Percentiles rank a stretch among this genome's conserved stretches.
Conservation (phyloP, 2,888 invertebrate genomes). For the Drosophila melanosoma region DNA sequence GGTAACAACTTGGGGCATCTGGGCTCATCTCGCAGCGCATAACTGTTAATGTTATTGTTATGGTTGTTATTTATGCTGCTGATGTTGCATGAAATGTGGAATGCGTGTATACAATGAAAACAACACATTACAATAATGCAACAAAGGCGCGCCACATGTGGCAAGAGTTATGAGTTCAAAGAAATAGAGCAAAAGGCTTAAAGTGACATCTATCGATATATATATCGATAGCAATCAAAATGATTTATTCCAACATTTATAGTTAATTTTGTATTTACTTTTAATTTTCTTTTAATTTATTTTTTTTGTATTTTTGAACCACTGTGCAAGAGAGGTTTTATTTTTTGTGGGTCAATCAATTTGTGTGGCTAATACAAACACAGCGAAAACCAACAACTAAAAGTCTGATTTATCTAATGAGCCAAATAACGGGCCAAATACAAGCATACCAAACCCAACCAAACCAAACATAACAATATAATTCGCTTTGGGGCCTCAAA, state of each 20-base stretch:
- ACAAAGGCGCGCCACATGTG: constrained; percentile 15
- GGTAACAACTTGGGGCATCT: neutral
- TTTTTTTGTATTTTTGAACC: neutral
- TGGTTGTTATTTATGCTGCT: constrained; percentile 67
- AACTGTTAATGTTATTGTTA: constrained; percentile 67
- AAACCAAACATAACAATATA: constrained; percentile 14
- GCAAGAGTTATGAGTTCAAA: neutral
- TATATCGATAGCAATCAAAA: constrained; percentile 1
- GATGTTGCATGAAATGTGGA: constrained; percentile 46
- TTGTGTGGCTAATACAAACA: constrained; percentile 21
- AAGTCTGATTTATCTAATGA: constrained; percentile 51
- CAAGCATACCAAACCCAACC: constrained; percentile 11
- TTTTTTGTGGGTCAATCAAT: constrained; percentile 62
- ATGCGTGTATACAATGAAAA: constrained; percentile 42
- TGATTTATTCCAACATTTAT: too few relatives aligned
- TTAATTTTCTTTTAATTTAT: neutral
- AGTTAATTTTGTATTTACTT: neutral
- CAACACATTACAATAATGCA: constrained; percentile 67
- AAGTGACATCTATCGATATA: neutral
- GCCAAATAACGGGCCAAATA: constrained; percentile 39
- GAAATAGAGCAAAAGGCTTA: neutral
- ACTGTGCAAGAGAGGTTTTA: constrained; percentile 2
- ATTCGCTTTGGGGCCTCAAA: constrained; percentile 56
- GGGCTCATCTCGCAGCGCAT: constrained; percentile 28
- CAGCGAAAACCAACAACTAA: constrained; percentile 50